Evolutionary conservation across 2,797 vertebrate species (phyloP), one percentile per base, ranked within the genome.

Genomic region (Epinephelus awoara): DNA sequence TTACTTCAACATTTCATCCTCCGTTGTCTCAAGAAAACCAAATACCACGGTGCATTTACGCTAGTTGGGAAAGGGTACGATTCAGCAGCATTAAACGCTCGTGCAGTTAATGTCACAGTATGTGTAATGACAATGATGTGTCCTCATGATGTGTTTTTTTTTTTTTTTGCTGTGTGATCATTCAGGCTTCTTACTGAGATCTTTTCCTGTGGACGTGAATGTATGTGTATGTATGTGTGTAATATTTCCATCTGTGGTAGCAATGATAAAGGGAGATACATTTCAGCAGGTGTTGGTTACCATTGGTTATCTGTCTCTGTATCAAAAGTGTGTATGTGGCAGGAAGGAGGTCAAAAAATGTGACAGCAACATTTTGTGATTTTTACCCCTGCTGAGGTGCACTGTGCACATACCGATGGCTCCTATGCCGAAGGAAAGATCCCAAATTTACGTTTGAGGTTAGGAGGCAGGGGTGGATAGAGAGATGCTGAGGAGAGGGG

Each of bases 401-500:
- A 57, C 69, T 62, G 65, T 52, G 61, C 54, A 54, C 38, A 62
- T 75, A 62, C 61, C 78, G 61, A 70, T 62, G 74, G 77, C 75
- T 79, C 49, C 13, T 40, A 51, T 61, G 67, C 79, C 56, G 25
- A 25, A 77, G 82, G 76, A 89, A 71, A 51, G 44, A 86, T 70
- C 64, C 84, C 40, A 84, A 75, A 85, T 88, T 72, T 74, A 80
- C 56, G 19, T 79, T 59, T 75, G 74, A 85, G 88, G 85, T 82
- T 80, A 71, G 81, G 82, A 90, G 81, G 87, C 77, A 89, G 75
- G 84, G 82, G 73, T 68, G 84, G 86, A 86, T 83, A 29, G 84
- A 87, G 84, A 78, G 86, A 91, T 87, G 87, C 79, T 86, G 87
- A 87, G 82, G 85, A 88, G 81, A 80, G 77, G 82, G 82, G 84